phyloP scores from a whole-genome alignment of 2,797 vertebrate genomes.

The Gadopsis bispinosus region DNA sequence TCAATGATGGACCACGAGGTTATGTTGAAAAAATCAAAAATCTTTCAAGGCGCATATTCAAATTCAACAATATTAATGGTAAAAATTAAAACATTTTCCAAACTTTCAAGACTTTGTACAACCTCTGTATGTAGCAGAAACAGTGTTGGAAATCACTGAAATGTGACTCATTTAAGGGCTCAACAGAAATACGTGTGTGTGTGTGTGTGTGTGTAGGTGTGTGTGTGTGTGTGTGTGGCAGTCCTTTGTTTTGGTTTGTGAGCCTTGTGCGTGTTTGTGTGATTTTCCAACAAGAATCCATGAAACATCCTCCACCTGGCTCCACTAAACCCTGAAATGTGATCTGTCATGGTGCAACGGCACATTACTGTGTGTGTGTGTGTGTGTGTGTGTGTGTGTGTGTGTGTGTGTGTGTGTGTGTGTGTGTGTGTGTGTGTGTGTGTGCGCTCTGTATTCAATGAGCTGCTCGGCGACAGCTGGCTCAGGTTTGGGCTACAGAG shows the following conservation, averaged over 20 bases:
- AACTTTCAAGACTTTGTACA: too few relatives aligned
- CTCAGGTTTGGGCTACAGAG: slow-evolving; percentile 49
- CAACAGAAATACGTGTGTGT: not conserved
- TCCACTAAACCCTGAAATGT: slow-evolving; percentile 61
- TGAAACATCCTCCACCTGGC: slow-evolving; percentile 68
- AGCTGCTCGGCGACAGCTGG: slow-evolving; percentile 68
- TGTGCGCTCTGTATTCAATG: slow-evolving; percentile 38
- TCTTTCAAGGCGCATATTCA: too few relatives aligned
- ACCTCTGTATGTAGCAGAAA: not conserved
- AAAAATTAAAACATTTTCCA: too few relatives aligned
- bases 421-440: slow-evolving; percentile 32
- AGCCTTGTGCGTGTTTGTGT: slow-evolving; percentile 2
- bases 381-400: not conserved
- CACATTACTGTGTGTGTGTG: too few relatives aligned
- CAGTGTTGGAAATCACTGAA: not conserved
- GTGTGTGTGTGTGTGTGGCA: slow-evolving; percentile 1
- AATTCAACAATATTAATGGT: too few relatives aligned
- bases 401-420: slow-evolving; percentile 10
- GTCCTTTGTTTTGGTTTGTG: not conserved
- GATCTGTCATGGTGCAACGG: slow-evolving; percentile 58
- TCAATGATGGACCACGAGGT: too few relatives aligned
- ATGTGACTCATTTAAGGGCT: slow-evolving; percentile 3
- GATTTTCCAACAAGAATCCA: slow-evolving; percentile 42
- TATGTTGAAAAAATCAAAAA: too few relatives aligned
- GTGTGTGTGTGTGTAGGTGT: not conserved